These are phyloP conservation scores for Eulemur coronatus DNA, from an alignment of 2,797 vertebrate genomes.

Conservation along the genomic window DNA sequence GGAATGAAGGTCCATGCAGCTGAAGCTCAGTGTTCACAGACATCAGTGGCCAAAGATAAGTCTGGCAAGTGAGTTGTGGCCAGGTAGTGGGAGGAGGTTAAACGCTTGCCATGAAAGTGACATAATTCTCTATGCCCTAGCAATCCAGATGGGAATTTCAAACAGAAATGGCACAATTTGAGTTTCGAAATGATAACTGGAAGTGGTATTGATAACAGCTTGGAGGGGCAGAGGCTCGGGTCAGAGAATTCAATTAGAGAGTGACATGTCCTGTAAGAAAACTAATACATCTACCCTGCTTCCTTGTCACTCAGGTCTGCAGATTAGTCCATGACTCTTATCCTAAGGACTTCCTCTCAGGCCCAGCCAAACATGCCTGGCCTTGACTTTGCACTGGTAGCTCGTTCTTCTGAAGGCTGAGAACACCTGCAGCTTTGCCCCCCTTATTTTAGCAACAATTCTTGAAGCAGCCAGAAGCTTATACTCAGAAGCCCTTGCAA, in stretches of 20 bases:
- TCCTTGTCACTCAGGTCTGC: neutral
- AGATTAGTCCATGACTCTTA: neutral
- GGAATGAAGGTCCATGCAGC: neutral
- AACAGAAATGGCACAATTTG: neutral
- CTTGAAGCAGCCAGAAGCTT: conserved; percentile 63
- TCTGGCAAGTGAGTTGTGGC: neutral
- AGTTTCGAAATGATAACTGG: neutral
- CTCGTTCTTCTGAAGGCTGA: conserved; percentile 49
- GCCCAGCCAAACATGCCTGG: neutral
- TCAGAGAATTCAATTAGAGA: neutral
- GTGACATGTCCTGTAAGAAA: neutral
- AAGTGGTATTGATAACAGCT: neutral
- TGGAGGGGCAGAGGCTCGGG: neutral
- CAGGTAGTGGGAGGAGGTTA: neutral
- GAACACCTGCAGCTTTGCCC: conserved; percentile 61
- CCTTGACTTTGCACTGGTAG: neutral
- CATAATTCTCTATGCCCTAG: neutral
- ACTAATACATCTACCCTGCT: neutral
- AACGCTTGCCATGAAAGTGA: neutral
- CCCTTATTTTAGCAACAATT: conserved; percentile 70
- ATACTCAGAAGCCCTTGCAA: conserved; percentile 68
- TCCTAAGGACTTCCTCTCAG: neutral
- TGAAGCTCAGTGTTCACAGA: neutral
- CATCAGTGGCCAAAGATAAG: neutral
- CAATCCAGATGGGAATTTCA: conserved; percentile 6